Percentiles rank a stretch among this genome's conserved stretches.
phyloP scores from a whole-genome alignment of 1,140 invertebrate genomes.

The Drosophila erecta region DNA sequence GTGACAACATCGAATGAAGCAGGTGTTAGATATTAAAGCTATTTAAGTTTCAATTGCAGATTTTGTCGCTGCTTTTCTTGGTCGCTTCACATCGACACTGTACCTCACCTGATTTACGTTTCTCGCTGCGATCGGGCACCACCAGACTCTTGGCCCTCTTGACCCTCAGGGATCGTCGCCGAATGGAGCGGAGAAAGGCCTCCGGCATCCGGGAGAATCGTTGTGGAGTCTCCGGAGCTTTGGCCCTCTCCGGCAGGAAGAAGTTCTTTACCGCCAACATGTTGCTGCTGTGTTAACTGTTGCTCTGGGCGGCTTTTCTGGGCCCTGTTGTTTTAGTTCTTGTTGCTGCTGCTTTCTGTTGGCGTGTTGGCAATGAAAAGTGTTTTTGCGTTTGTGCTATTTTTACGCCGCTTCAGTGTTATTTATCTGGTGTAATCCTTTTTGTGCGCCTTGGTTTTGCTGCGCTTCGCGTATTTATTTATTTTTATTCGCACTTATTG shows the following conservation, averaged over 20 bases:
- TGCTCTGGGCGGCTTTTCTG: conserved; percentile 28
- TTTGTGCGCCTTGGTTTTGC: conserved; percentile 16
- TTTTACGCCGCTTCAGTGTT: conserved; percentile 41
- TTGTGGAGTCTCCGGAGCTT: conserved; percentile 86
- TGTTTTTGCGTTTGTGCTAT: conserved; percentile 21
- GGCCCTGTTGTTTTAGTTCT: not conserved
- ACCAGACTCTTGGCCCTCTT: conserved; percentile 89
- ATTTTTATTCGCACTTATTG: conserved; percentile 69
- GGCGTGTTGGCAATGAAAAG: conserved; percentile 72
- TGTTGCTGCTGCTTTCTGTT: conserved; percentile 20
- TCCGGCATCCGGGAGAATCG: conserved; percentile 87
- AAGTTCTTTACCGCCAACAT: conserved; percentile 89
- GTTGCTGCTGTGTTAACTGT: conserved; percentile 27
- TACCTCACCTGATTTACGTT: conserved; percentile 91
- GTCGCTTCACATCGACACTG: conserved; percentile 79
- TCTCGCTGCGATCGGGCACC: conserved; percentile 87
- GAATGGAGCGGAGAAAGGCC: conserved; percentile 88
- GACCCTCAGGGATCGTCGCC: conserved; percentile 88
- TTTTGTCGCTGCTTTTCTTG: not conserved
- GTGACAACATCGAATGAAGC: too few species aligned
- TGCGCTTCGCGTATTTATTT: conserved; percentile 52
- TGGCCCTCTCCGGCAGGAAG: conserved; percentile 87
- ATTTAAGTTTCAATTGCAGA: not conserved
- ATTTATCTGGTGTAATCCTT: conserved; percentile 64
- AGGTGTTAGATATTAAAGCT: too few species aligned